Percentiles rank a stretch among this genome's conserved stretches.
Evolutionary conservation across 2,113 vertebrate species (phyloP).

Genomic region (Dryoscopus gambensis): DNA sequence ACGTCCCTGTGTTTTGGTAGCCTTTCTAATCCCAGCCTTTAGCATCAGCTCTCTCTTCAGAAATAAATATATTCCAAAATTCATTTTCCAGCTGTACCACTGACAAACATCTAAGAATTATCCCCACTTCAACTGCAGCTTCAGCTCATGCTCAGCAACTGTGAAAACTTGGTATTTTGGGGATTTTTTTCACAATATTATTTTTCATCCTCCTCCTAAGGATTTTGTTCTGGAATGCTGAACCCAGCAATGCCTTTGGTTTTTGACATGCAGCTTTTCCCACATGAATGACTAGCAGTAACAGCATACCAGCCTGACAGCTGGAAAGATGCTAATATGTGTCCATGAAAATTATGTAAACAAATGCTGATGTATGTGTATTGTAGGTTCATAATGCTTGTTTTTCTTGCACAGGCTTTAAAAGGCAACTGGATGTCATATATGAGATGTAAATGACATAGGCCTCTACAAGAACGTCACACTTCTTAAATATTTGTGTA

Average conservation of each 20-base stretch:
- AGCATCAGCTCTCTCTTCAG: not conserved
- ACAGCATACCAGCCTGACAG: not conserved
- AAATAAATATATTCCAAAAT: not conserved
- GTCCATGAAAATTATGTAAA: not conserved
- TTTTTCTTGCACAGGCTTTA: not conserved
- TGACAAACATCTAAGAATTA: not conserved
- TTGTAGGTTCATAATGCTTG: not conserved
- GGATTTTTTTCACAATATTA: not conserved
- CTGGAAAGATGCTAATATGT: not conserved
- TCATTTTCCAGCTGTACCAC: not conserved
- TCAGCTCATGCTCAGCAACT: not conserved
- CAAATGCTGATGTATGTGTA: not conserved
- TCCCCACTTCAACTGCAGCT: not conserved
- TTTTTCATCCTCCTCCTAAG: not conserved
- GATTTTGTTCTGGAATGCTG: not conserved
- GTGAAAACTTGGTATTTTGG: not conserved
- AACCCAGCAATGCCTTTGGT: not conserved
- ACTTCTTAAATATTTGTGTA: not conserved
- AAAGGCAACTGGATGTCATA: not conserved
- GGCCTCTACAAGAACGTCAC: not conserved
- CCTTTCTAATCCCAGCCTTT: not conserved
- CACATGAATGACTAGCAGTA: not conserved
- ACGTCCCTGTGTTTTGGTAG: not conserved
- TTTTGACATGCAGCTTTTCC: not conserved
- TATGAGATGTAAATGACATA: not conserved